Base-by-base conservation (phyloP, 2,888 invertebrate genomes). In the Apoda limacodes region DNA sequence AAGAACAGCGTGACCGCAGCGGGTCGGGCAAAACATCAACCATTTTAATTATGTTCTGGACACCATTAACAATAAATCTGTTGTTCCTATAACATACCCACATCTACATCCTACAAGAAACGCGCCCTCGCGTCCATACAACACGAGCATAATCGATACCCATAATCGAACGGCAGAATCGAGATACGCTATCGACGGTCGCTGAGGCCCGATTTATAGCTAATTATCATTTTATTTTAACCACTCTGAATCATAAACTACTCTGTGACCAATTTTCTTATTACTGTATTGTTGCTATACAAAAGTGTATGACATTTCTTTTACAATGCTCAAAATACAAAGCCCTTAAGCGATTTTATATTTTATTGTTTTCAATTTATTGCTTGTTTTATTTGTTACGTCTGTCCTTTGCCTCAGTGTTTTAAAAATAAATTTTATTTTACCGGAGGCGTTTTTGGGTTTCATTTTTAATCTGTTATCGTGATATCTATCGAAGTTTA, bases 31-130 rank as follows among this genome's bases (percentile, higher is more conserved):
- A 64, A 72, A 66, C 75, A 78, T 78, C 76, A 74, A 78, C 76
- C 75, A 75, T 76, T 78, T 78, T 78, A 78, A 78, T 78, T 78
- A 78, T 67, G 67, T 74, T 65, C 75, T 53, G 71, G 76, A 76
- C 78, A 78, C 76, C 75, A 78, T 76, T 75, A 75, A 75, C 75
- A 71, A 76, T 78, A 78, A 78, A 78, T 78, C 78, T 74, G 75
- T 68, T 68, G 65, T 68, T 65, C 55, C 50, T 57, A 60, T 52
- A 60, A 47, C 37, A 40, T 40, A 35, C 45, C 40, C 41, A 32
- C 57, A 56, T 51, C 40, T 44, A 36, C 49, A 50, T 55, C 26
- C 29, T 30, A 26, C 22, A 32, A 25, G 24, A 32, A 29, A 35
- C 29, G 31, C 33, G 28, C 39, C 40, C 40, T 42, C 37, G 31